Base-by-base conservation (phyloP, 2,888 invertebrate species). In the Brachynemurus nebulosus region DNA sequence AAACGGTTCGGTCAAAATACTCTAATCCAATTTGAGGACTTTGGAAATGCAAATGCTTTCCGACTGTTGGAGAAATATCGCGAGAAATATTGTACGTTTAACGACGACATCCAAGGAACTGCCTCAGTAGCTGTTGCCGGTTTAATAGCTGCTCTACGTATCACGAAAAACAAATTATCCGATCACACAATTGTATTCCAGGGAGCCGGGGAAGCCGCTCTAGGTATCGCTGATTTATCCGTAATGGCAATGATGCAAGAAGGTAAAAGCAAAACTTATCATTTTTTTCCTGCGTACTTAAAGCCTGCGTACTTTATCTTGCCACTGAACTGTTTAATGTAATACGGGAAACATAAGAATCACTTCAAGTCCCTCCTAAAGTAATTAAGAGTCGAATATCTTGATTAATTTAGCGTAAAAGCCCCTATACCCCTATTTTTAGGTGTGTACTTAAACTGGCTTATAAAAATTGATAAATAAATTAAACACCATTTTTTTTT, bases 71-170 rank as follows among this genome's bases (percentile, higher is more conserved):
- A 80, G 56, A 91, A 88, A 62, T 98, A 97, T 67, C 77, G 91
- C 34, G 70, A 86, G 55, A 62, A 76, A 57, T 84, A 86, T 66
- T 97, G 96, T 66, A 93, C 92, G 11, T 98, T 98, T 68, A 98
- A 99, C 68, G 98, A 98, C 63, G 98, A 98, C 63, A 98, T 98
- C 60, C 96, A 98, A 64, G 95, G 95, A 58, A 93, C 96, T 4
- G 97, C 98, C 2, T 73, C 92, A 4, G 97, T 98, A 14, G 95
- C 93, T 9, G 85, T 97, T 17, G 92, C 91, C 11, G 98, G 98
- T 0, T 69, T 98, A 39, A 62, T 97, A 49, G 88, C 95, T 30
- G 84, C 90, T 18, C 70, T 92, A 34, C 72, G 85, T 47, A 67
- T 95, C 54, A 95, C 93, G 9, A 78, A 82, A 51, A 89, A 78